Evolutionary conservation across 2,797 vertebrate genomes (phyloP).

Genomic region (Pipistrellus nathusii): DNA sequence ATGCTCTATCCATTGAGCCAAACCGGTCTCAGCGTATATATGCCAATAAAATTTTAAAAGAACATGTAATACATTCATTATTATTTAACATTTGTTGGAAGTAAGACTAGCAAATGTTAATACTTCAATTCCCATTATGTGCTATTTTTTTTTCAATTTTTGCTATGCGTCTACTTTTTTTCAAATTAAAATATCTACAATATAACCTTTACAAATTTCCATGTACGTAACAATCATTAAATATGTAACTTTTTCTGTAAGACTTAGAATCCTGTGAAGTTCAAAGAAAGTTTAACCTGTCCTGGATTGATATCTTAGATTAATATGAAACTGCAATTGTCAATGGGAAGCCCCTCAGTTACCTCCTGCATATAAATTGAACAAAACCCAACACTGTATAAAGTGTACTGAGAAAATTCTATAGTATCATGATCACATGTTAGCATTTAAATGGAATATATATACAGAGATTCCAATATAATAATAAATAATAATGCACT

Average conservation of each 20-base stretch:
- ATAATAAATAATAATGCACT: background rate
- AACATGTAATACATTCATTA: background rate
- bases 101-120: background rate
- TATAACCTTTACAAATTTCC: background rate
- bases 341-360: background rate
- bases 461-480: background rate
- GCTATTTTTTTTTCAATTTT: background rate
- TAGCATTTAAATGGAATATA: background rate
- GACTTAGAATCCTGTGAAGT: background rate
- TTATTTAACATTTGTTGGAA: background rate
- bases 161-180: background rate
- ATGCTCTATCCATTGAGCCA: too few species aligned
- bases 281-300: background rate
- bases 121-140: background rate
- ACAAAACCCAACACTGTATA: background rate
- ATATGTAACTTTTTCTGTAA: background rate
- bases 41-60: background rate
- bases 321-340: background rate
- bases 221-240: background rate
- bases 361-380: background rate
- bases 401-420: background rate
- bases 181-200: background rate
- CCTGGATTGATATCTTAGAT: background rate
- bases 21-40: too few species aligned
- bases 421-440: background rate